These are phyloP conservation scores for Gopherus flavomarginatus DNA, from an alignment of 2,113 vertebrate species.

Conservation along the genomic window DNA sequence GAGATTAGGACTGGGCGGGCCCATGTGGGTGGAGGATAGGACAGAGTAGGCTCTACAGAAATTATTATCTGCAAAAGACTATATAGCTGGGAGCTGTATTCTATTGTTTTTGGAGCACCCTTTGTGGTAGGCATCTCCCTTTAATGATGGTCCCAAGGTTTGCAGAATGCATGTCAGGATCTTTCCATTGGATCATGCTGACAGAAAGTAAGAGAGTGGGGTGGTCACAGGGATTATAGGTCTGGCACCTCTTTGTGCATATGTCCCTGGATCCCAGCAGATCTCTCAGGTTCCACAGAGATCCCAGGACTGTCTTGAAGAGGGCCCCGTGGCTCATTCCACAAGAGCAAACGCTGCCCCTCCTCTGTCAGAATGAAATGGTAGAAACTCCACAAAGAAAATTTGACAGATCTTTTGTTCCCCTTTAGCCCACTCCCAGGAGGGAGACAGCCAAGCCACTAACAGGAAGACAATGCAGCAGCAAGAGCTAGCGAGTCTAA, in stretches of 20 bases:
- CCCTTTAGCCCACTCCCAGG: background rate
- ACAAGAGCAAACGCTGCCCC: background rate
- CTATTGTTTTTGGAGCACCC: background rate
- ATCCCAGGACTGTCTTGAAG: background rate
- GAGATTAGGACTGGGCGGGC: background rate
- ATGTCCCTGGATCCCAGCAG: accelerated
- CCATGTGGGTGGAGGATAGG: no score
- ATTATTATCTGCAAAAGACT: background rate
- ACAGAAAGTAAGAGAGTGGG: background rate
- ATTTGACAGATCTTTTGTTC: background rate
- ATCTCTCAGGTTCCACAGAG: background rate
- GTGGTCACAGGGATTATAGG: background rate
- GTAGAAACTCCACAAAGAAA: background rate
- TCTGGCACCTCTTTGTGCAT: background rate
- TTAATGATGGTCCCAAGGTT: background rate
- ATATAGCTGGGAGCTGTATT: background rate
- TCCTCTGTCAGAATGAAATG: background rate
- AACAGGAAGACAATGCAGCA: background rate
- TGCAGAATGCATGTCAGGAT: background rate
- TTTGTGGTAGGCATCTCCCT: background rate
- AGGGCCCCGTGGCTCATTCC: background rate
- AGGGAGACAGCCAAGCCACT: background rate
- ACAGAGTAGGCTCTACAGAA: background rate
- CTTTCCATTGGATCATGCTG: background rate
- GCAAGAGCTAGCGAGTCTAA: background rate